These are phyloP conservation scores for Penaeus monodon DNA, from an alignment of 2,888 invertebrate genomes.

Conservation along the genomic window DNA sequence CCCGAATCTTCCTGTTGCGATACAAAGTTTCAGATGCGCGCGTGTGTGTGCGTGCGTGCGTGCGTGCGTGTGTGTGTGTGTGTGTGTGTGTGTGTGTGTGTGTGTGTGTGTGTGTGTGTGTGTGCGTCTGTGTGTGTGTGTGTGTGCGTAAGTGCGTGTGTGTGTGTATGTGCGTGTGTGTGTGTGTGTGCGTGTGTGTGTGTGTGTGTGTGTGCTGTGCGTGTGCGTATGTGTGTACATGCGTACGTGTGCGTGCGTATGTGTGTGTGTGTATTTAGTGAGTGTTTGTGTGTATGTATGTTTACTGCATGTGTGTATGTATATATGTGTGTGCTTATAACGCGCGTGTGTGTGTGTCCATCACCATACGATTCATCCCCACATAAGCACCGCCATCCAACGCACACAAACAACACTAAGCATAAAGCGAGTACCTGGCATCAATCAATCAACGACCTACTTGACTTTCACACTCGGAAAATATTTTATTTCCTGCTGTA, in stretches of 20 bases:
- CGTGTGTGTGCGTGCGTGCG: background rate
- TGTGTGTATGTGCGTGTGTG: no score
- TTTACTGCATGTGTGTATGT: no score
- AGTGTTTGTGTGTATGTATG: no score
- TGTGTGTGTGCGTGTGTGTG: background rate
- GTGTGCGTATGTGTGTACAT: no score
- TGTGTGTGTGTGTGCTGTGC: background rate
- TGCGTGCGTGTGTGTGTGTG: background rate
- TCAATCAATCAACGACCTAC: background rate
- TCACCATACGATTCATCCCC: no score
- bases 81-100: background rate
- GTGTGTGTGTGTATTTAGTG: background rate
- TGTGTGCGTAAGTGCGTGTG: no score
- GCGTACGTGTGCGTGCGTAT: background rate
- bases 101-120: background rate
- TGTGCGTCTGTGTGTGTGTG: no score
- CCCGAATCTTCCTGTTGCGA: no score
- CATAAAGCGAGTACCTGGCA: background rate
- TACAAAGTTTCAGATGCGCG: background rate
- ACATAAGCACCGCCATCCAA: no score
- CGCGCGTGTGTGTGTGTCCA: no score
- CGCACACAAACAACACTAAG: no score
- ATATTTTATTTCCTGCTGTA: background rate
- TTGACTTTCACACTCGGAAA: background rate
- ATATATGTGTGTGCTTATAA: no score